Conservation (phyloP, 2,888 invertebrate species). For the Tethea ocularis region DNA sequence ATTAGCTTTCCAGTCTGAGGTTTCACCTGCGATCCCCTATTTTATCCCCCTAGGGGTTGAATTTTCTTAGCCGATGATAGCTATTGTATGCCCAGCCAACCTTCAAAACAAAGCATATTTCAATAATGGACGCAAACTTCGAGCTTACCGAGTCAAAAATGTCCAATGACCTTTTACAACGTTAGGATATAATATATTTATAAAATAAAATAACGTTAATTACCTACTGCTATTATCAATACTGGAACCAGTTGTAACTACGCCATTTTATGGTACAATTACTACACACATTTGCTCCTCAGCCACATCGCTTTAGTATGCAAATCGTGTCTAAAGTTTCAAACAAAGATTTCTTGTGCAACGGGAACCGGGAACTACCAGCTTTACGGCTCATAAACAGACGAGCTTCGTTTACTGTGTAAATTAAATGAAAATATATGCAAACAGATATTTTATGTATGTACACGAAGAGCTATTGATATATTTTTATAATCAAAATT, state of each 20-base stretch:
- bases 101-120: too few relatives aligned
- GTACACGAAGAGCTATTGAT: not conserved
- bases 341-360: constrained; percentile 38
- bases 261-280: constrained; percentile 1
- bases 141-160: too few relatives aligned
- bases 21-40: too few relatives aligned
- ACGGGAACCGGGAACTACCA: constrained; percentile 21
- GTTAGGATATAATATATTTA: too few relatives aligned
- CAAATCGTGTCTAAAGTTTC: constrained; percentile 39
- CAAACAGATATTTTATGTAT: not conserved
- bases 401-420: constrained; percentile 24
- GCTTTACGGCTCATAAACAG: constrained; percentile 33
- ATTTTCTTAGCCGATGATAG: too few relatives aligned
- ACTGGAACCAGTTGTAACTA: constrained; percentile 15
- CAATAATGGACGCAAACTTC: too few relatives aligned
- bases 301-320: constrained; percentile 29
- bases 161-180: too few relatives aligned
- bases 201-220: too few relatives aligned
- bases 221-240: not conserved
- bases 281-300: constrained; percentile 15
- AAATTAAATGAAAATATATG: constrained; percentile 11
- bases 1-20: too few relatives aligned
- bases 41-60: too few relatives aligned
- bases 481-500: not conserved
- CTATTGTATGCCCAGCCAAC: too few relatives aligned